Percentiles rank a stretch among this genome's conserved stretches.
These are phyloP conservation scores for Stomatorhinus ivindoensis DNA, from an alignment of 2,113 vertebrate species.

Conservation along the genomic window DNA sequence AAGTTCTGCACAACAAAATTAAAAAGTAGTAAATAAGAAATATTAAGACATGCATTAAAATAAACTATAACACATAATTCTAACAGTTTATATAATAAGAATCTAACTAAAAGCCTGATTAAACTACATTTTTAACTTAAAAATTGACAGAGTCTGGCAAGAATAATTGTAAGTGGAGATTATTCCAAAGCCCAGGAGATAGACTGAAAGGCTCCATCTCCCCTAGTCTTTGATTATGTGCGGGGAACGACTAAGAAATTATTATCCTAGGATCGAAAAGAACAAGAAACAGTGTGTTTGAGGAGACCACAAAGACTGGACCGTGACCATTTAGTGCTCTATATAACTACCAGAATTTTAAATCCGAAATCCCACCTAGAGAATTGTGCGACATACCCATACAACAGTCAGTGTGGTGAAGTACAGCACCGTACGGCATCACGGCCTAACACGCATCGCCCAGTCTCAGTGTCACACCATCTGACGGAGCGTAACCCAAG, in stretches of 20 bases:
- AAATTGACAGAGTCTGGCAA: background rate
- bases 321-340: background rate
- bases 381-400: background rate
- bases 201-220: background rate
- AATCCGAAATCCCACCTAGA: background rate
- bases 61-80: background rate
- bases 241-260: background rate
- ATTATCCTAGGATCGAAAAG: background rate
- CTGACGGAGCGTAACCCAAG: background rate
- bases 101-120: background rate
- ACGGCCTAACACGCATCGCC: background rate
- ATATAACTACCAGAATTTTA: background rate
- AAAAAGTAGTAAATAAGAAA: too few relatives aligned
- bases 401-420: background rate
- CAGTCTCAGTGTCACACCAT: background rate
- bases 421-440: background rate
- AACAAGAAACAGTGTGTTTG: background rate
- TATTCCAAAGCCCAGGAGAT: background rate
- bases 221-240: background rate
- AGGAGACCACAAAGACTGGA: background rate
- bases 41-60: too few relatives aligned
- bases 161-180: background rate
- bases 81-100: background rate
- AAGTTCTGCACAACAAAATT: too few relatives aligned
- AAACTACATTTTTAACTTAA: background rate